Percentiles rank a stretch among this genome's conserved stretches.
Conservation (phyloP, 2,797 vertebrate species). For the Natrix natrix region DNA sequence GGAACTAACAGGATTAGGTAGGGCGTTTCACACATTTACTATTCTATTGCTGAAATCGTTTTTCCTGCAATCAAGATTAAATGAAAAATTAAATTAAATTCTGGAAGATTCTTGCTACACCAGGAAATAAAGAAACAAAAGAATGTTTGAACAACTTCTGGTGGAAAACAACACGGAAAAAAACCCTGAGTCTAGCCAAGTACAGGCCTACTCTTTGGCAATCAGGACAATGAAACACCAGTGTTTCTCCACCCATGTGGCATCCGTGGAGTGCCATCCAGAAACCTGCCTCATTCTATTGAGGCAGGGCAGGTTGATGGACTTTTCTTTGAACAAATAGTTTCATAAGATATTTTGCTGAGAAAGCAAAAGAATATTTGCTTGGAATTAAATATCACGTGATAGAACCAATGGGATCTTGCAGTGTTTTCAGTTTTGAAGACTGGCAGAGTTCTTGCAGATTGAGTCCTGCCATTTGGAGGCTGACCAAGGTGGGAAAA, state of each 20-base stretch:
- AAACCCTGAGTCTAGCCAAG: not conserved
- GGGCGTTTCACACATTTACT: too few species aligned
- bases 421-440: not conserved
- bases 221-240: not conserved
- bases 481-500: not conserved
- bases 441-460: not conserved
- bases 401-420: not conserved
- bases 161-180: not conserved
- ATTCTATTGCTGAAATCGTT: too few species aligned
- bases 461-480: not conserved
- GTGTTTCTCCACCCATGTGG: not conserved
- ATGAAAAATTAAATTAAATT: not conserved
- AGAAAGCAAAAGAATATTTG: not conserved
- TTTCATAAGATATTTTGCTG: not conserved
- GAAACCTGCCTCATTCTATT: not conserved
- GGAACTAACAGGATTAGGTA: too few species aligned
- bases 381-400: not conserved
- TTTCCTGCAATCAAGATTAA: too few species aligned
- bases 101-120: not conserved
- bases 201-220: not conserved
- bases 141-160: not conserved
- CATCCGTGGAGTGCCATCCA: not conserved
- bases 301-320: not conserved
- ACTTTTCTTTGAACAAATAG: not conserved
- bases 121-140: not conserved